Conservation (phyloP, 2,888 invertebrate species). For the Dasysyrphus tricinctus region DNA sequence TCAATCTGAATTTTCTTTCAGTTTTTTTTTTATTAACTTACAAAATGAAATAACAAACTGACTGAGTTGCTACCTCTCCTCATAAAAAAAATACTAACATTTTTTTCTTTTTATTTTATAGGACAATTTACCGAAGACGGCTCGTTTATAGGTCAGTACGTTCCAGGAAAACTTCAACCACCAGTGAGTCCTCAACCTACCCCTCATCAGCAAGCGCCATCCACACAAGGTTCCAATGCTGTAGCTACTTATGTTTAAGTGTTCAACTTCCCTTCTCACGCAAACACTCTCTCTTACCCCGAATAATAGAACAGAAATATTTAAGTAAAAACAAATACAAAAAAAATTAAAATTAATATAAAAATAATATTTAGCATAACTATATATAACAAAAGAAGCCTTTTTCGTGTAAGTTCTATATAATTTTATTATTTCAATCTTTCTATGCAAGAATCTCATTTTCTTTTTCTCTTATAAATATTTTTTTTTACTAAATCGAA, state of each 20-base stretch:
- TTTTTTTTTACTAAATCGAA: constrained; percentile 22
- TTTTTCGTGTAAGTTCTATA: constrained; percentile 67
- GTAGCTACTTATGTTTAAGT: constrained; percentile 88
- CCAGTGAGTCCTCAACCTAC: constrained; percentile 84
- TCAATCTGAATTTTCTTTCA: background rate
- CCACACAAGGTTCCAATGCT: constrained; percentile 84
- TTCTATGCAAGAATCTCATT: constrained; percentile 56
- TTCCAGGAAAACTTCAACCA: constrained; percentile 90
- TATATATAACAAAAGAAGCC: constrained; percentile 49
- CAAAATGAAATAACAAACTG: background rate
- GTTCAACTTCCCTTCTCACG: constrained; percentile 17
- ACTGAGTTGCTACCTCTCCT: background rate
- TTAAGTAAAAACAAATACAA: constrained; percentile 48
- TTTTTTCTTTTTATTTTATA: constrained; percentile 64
- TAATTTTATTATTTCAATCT: constrained; percentile 53
- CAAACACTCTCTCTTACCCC: background rate
- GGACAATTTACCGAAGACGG: constrained; percentile 97
- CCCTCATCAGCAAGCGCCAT: constrained; percentile 82
- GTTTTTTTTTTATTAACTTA: background rate
- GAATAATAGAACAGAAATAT: constrained; percentile 47
- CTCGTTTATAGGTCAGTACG: constrained; percentile 98
- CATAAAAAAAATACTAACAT: background rate
- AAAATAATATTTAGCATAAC: constrained; percentile 61
- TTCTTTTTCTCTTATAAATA: constrained; percentile 24
- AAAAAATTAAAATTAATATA: constrained; percentile 64